phyloP scores from a whole-genome alignment of 2,113 vertebrate genomes.

The Aegypius monachus region DNA sequence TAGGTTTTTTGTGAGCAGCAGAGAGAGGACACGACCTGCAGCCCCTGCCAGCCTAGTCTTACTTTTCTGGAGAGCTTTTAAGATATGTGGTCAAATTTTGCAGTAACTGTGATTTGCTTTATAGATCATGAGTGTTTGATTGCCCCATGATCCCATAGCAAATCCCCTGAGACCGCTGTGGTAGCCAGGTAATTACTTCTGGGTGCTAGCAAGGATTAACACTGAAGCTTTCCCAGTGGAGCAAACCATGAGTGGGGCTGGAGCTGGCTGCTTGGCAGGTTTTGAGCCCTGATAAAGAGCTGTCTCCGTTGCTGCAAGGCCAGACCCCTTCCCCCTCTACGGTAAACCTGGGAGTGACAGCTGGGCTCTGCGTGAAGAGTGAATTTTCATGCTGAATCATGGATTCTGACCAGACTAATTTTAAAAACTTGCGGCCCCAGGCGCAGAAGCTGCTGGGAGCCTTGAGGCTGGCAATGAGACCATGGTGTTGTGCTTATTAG shows the following conservation, averaged over 20 bases:
- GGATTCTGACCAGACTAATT: not conserved
- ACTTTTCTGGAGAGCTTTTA: not conserved
- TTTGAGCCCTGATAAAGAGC: not conserved
- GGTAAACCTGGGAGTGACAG: not conserved
- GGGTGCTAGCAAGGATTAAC: not conserved
- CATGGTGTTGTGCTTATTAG: not conserved
- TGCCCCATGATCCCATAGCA: rapidly evolving
- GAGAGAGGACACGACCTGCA: not conserved
- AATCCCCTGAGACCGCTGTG: not conserved
- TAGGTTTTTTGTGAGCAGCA: not conserved
- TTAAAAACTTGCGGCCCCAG: not conserved
- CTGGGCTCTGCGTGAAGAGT: not conserved
- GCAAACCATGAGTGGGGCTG: not conserved
- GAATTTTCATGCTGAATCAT: not conserved
- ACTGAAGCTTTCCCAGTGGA: not conserved
- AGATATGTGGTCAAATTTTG: not conserved
- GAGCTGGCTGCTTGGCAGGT: not conserved
- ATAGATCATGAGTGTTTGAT: not conserved
- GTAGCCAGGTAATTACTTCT: not conserved
- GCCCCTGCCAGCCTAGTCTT: not conserved
- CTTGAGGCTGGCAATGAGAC: not conserved
- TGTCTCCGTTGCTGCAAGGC: not conserved
- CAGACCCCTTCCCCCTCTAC: rapidly evolving
- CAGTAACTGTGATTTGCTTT: not conserved
- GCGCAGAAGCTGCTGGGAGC: not conserved